Evolutionary conservation across 2,888 invertebrate genomes (phyloP).

Genomic region (Polymixis flavicincta): DNA sequence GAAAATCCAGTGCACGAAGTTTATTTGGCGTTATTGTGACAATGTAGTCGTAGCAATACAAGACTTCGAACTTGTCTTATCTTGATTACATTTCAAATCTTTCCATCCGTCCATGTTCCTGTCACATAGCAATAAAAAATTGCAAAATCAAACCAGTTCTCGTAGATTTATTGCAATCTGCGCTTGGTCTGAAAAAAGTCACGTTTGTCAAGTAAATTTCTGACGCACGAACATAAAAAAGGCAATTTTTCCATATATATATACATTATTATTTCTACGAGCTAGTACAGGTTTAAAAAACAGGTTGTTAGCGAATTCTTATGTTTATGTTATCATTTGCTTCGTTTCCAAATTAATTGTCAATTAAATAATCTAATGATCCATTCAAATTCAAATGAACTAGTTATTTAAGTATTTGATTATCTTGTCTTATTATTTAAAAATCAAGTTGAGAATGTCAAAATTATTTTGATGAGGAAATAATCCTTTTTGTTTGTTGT

Average conservation of each 20-base stretch:
- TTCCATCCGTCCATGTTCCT: no score
- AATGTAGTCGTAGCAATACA: no score
- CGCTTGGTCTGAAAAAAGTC: neutral
- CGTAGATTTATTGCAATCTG: slow-evolving; percentile 2
- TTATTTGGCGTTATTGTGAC: no score
- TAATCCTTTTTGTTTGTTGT: neutral
- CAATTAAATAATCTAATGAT: neutral
- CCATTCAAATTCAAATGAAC: neutral
- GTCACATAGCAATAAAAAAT: neutral
- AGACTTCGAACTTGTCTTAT: neutral
- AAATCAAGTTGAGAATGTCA: neutral
- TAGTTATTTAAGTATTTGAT: neutral
- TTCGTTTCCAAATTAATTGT: neutral
- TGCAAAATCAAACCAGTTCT: slow-evolving; percentile 24
- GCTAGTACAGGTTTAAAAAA: slow-evolving; percentile 11
- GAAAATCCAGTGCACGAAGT: no score
- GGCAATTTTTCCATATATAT: neutral
- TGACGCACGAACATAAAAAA: slow-evolving; percentile 15
- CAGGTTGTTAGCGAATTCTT: slow-evolving; percentile 16
- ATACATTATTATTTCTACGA: slow-evolving; percentile 7
- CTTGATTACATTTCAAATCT: neutral
- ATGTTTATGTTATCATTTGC: neutral
- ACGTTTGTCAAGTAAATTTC: no score
- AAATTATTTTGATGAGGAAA: neutral
- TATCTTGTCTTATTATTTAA: neutral